These are phyloP conservation scores for Aselliscus stoliczkanus DNA, from an alignment of 2,797 vertebrate genomes.

Conservation along the genomic window DNA sequence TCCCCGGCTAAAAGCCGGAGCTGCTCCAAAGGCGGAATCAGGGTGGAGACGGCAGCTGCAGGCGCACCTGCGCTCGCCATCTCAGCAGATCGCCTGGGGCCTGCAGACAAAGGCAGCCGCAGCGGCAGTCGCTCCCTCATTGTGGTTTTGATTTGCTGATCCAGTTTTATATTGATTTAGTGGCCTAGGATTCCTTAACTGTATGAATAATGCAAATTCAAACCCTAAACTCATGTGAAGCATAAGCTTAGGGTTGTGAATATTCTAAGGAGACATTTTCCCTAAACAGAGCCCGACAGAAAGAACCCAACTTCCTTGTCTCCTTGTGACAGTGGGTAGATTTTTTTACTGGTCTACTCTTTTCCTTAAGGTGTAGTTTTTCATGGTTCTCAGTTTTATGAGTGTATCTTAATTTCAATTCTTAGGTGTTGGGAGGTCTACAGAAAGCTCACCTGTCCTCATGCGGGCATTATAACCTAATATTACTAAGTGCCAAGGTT, in stretches of 20 bases:
- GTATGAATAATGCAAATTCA: background rate
- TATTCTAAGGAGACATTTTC: background rate
- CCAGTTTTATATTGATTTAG: background rate
- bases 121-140: rapidly evolving
- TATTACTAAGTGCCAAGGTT: background rate
- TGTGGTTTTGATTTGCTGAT: background rate
- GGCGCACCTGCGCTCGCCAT: constrained; percentile 8
- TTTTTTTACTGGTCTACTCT: background rate
- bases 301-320: constrained; percentile 2
- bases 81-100: rapidly evolving
- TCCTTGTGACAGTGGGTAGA: background rate
- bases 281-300: background rate
- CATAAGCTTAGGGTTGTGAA: background rate
- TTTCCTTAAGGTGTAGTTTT: background rate
- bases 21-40: constrained; percentile 21
- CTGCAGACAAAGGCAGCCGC: rapidly evolving
- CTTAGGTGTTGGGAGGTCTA: background rate
- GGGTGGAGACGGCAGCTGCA: background rate
- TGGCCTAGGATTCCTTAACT: background rate
- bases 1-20: constrained; percentile 60
- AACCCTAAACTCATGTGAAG: background rate
- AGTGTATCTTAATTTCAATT: background rate
- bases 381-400: background rate
- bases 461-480: background rate
- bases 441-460: background rate